Evolutionary conservation across 2,113 vertebrate genomes (phyloP).

Genomic region (Oreochromis tanganicae): DNA sequence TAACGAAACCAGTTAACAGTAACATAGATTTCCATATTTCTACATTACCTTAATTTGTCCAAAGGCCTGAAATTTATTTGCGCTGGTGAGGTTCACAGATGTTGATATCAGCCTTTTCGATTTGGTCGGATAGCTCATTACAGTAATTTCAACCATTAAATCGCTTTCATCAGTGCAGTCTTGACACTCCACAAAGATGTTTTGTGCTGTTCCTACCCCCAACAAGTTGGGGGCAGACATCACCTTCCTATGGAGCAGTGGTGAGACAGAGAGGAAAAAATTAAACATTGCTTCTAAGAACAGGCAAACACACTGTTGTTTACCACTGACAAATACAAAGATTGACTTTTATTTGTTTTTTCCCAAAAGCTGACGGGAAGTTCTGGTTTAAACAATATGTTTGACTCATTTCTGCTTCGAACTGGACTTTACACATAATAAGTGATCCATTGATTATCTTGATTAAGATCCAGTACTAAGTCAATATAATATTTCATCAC

Average conservation of each 20-base stretch:
- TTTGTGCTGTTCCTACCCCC: constrained; percentile 48
- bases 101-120: neutral
- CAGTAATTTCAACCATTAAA: neutral
- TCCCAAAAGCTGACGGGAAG: neutral
- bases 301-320: neutral
- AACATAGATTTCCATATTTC: neutral
- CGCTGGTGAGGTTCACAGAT: constrained; percentile 16
- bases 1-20: neutral
- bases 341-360: neutral
- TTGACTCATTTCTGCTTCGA: neutral
- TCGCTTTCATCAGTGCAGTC: neutral
- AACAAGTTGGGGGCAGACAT: constrained; percentile 63
- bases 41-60: constrained; percentile 52
- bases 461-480: neutral
- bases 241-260: constrained; percentile 24
- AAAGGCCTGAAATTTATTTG: constrained; percentile 34
- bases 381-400: neutral
- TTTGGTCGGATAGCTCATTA: constrained; percentile 41
- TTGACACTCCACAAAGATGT: constrained; percentile 65
- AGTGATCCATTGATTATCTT: constrained; percentile 1
- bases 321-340: neutral
- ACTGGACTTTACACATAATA: neutral
- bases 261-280: neutral
- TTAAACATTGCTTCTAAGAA: neutral
- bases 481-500: neutral